These are phyloP conservation scores for Novumbra hubbsi DNA, from an alignment of 2,797 vertebrate genomes.

Conservation along the genomic window DNA sequence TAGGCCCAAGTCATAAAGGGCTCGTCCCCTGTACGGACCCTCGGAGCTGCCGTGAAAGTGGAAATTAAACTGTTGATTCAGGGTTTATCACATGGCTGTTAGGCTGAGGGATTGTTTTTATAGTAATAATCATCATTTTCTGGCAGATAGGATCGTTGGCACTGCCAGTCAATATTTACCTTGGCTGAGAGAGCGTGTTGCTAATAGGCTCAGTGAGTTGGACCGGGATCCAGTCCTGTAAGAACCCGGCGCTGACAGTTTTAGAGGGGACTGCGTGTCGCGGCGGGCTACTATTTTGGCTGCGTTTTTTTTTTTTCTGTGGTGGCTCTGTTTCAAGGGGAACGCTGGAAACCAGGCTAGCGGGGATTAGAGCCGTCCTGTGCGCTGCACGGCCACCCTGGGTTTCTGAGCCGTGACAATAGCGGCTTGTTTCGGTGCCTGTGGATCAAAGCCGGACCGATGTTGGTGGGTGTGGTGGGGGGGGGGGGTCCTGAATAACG, in stretches of 20 bases:
- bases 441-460: background rate
- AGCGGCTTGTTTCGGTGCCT: conserved; percentile 42
- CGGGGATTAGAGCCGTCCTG: conserved; percentile 27
- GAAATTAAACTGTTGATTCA: background rate
- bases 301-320: background rate
- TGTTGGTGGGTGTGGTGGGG: background rate
- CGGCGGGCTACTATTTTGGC: background rate
- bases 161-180: background rate
- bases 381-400: conserved; percentile 35
- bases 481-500: background rate
- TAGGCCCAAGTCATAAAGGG: too few species aligned
- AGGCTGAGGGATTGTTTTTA: background rate
- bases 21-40: too few species aligned
- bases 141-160: background rate
- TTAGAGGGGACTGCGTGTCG: background rate
- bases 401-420: conserved; percentile 45
- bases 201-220: background rate
- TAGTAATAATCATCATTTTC: conserved; percentile 1
- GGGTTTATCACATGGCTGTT: background rate
- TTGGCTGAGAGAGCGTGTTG: background rate
- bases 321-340: background rate
- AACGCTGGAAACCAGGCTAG: background rate
- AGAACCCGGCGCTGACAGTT: background rate
- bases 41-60: background rate
- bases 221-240: background rate